Percentiles rank a stretch among this genome's conserved stretches.
Conservation (phyloP, 1,140 invertebrate species). For the Drosophila triauraria region DNA sequence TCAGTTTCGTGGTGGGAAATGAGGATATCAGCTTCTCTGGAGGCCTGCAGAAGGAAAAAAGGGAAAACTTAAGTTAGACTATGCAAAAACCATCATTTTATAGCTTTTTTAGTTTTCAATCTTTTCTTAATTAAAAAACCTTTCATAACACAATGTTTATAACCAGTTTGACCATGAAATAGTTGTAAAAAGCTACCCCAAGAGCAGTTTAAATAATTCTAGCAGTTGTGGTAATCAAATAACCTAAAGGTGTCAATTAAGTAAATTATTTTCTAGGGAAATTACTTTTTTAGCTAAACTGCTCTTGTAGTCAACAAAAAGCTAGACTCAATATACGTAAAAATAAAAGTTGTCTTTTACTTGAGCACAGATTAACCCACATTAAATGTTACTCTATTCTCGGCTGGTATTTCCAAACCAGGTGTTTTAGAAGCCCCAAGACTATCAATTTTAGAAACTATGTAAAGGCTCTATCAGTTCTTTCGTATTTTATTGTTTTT, state of each 20-base stretch:
- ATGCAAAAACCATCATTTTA: background rate
- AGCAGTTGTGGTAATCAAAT: background rate
- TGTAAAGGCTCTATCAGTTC: conserved; percentile 2
- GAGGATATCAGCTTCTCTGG: conserved; percentile 82
- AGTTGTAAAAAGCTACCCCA: background rate
- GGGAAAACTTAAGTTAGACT: background rate
- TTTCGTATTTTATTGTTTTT: conserved; percentile 40
- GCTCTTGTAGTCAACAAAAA: background rate
- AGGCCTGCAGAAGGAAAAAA: conserved; percentile 39
- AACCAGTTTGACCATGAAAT: background rate
- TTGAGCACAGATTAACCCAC: background rate
- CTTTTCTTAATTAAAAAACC: background rate
- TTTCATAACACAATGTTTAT: background rate
- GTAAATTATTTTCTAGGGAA: background rate
- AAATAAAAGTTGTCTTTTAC: background rate
- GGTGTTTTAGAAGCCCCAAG: background rate
- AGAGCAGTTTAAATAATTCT: too few species aligned
- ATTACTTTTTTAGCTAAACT: background rate
- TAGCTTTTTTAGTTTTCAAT: background rate
- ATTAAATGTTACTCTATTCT: background rate
- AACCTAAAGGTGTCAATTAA: conserved; percentile 2
- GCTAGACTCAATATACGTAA: background rate
- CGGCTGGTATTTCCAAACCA: background rate
- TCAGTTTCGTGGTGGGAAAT: conserved; percentile 95
- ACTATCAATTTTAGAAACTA: background rate